Base-by-base conservation (phyloP, 1,140 invertebrate species). In the Zaprionus capensis region DNA sequence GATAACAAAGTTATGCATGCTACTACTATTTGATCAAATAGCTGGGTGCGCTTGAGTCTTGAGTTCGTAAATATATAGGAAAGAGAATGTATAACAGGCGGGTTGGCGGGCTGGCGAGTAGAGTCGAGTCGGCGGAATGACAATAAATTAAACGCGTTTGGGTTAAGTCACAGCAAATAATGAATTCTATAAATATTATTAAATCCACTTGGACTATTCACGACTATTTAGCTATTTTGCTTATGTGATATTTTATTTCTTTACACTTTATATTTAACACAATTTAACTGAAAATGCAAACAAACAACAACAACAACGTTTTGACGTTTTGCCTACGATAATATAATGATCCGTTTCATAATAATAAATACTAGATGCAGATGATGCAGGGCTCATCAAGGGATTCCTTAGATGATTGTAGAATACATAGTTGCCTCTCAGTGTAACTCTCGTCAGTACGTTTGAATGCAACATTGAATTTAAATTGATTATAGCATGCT, bases 171-270 rank as follows among this genome's bases (percentile, higher is more conserved):
- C 49, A 61, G 15, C 71, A 74, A 68, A 62, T 55, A 61, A 44
- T 57, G 49, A 53, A 68, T 56, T 66, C 24, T 67, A 57, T 73
- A 74, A 75, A 75, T 75, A 74, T 69, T 68, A 57, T 63, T 70
- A 75, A 70, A 70, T 69, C 31, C 41, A 61, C 17, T 20, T 22
- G 70, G 20, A 55, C 14, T 28, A 6, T 57, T 41, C n/a, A 26
- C 2, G 36, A 31, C 31, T 53, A 12, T 24, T 20, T 59, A 56
- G 24, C 38, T 57, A 3, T 28, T 56, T 55, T 56, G 64, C 46
- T 61, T 73, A 73, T 34, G 56, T 59, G 56, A 73, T 46, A 44
- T 61, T 55, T 53, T 44, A 55, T 61, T 14, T 56, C 57, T 56
- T 66, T 38, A 59, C 71, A 57, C 66, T 51, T 66, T 41, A 53